Evolutionary conservation across 2,888 invertebrate genomes (phyloP).

Genomic region (Pegoplata infirma): DNA sequence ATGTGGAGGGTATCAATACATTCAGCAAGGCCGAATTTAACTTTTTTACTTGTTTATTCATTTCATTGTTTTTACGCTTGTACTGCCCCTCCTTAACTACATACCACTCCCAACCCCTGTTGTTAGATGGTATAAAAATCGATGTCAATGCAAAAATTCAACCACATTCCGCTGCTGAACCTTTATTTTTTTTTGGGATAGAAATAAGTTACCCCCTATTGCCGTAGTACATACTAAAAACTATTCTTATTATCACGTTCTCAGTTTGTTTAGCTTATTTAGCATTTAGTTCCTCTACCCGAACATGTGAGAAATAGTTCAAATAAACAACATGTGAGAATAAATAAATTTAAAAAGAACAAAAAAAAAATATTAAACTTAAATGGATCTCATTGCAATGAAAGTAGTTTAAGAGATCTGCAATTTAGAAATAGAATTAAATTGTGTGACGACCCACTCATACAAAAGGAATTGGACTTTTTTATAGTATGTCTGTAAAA

Average conservation of each 20-base stretch:
- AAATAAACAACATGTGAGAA: not conserved
- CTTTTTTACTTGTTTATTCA: too few species aligned
- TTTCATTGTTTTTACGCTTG: too few species aligned
- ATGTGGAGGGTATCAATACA: too few species aligned
- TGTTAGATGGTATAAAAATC: too few species aligned
- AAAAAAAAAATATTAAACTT: not conserved
- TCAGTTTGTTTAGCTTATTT: not conserved
- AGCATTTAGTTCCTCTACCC: not conserved
- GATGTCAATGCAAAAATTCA: too few species aligned
- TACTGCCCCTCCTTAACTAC: too few species aligned
- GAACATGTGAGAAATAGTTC: not conserved
- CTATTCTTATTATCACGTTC: not conserved
- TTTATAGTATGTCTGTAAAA: slow-evolving; percentile 26
- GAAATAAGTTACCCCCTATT: not conserved
- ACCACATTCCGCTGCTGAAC: too few species aligned
- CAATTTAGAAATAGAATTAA: not conserved
- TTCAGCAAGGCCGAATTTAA: too few species aligned
- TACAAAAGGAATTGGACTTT: not conserved
- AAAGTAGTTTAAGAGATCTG: slow-evolving; percentile 4
- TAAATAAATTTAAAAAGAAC: not conserved
- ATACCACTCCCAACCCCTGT: too few species aligned
- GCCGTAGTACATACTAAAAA: not conserved
- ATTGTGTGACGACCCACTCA: not conserved
- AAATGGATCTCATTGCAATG: slow-evolving; percentile 3
- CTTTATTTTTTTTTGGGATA: too few species aligned